phyloP scores from a whole-genome alignment of 35 echinoderm and acorn worm species.

The Chiridota heheva region DNA sequence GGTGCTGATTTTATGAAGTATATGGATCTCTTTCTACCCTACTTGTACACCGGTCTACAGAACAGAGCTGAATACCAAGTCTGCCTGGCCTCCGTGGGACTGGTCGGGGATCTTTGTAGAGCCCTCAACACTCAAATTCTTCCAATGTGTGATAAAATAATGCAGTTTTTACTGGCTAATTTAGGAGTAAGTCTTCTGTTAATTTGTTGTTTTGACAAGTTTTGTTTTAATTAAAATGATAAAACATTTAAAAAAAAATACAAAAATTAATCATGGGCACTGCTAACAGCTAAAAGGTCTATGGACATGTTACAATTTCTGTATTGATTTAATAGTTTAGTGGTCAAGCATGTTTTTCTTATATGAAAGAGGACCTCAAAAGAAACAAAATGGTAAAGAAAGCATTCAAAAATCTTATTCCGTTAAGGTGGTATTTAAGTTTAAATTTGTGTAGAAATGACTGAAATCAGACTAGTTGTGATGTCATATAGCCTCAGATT shows the following conservation, averaged over 20 bases:
- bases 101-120: constrained; percentile 89
- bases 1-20: constrained; percentile 86
- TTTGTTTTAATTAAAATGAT: not conserved
- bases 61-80: constrained; percentile 90
- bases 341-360: no score
- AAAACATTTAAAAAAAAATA: not conserved
- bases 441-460: no score
- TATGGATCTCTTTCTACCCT: constrained; percentile 71
- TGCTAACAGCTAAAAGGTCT: not conserved
- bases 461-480: no score
- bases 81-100: constrained; percentile 83
- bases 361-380: no score
- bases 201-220: not conserved
- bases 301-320: no score
- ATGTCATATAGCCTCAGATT: no score
- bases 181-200: constrained; percentile 83
- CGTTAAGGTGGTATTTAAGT: no score
- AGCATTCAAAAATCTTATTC: no score
- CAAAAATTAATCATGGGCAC: not conserved
- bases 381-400: no score
- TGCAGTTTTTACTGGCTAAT: constrained; percentile 74
- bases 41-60: constrained; percentile 56
- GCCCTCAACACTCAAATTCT: constrained; percentile 73
- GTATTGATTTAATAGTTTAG: no score
- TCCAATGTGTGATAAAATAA: constrained; percentile 81